phyloP scores from a whole-genome alignment of 2,797 vertebrate species.

The Aplochiton taeniatus region DNA sequence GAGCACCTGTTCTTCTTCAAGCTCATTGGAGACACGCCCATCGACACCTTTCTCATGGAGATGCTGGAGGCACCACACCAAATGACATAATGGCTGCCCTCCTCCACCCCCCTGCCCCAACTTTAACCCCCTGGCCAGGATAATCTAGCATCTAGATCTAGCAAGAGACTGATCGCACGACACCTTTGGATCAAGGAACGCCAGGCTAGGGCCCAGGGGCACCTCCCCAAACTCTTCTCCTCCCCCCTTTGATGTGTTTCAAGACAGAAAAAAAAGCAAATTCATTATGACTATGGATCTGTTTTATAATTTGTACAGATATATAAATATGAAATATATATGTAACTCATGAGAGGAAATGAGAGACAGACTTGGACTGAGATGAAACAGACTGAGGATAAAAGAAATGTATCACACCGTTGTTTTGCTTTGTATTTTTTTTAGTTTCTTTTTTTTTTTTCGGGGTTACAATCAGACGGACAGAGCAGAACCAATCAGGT shows the following conservation, averaged over 20 bases:
- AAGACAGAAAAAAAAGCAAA: constrained; percentile 27
- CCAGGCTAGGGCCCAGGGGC: not conserved
- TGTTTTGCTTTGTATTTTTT: constrained; percentile 34
- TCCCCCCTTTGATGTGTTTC: constrained; percentile 47
- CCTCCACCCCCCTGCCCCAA: not conserved
- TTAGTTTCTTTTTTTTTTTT: constrained; percentile 32
- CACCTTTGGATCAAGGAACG: constrained; percentile 47
- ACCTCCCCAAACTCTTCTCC: constrained; percentile 15
- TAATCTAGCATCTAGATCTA: constrained; percentile 4
- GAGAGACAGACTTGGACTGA: constrained; percentile 33
- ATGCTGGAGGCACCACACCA: constrained; percentile 99
- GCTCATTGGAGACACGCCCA: constrained; percentile 98
- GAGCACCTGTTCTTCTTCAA: constrained; percentile 99
- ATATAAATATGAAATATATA: constrained; percentile 75
- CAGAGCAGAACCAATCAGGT: constrained; percentile 47
- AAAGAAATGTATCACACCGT: constrained; percentile 60
- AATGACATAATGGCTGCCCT: constrained; percentile 84
- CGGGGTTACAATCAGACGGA: constrained; percentile 14
- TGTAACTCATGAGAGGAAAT: constrained; percentile 49
- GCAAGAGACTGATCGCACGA: constrained; percentile 49
- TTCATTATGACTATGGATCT: constrained; percentile 59
- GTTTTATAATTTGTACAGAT: constrained; percentile 82
- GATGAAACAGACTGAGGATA: constrained; percentile 32
- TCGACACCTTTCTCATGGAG: constrained; percentile 99
- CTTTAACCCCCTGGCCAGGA: not conserved